Evolutionary conservation across 2,888 invertebrate species (phyloP).

Genomic region (Lepidocyrtoides sp.): DNA sequence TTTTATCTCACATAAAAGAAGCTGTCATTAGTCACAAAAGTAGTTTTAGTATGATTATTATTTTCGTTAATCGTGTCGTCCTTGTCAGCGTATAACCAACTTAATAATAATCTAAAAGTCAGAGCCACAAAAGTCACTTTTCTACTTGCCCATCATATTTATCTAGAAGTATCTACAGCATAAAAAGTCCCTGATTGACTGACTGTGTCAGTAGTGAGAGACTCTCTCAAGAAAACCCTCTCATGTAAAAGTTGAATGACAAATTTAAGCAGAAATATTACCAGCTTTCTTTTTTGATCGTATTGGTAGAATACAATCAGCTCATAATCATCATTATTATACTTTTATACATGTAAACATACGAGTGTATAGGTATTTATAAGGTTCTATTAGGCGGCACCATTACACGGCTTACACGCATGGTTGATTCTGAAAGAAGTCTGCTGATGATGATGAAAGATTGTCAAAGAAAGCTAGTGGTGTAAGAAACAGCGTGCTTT

Average conservation of each 20-base stretch:
- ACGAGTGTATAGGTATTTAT: neutral
- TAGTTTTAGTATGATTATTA: neutral
- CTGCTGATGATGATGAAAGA: constrained; percentile 40
- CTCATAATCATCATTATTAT: neutral
- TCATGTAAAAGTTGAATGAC: too few species aligned
- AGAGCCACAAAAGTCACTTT: neutral
- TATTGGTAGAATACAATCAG: neutral
- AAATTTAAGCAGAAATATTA: too few species aligned
- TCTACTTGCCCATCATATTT: too few species aligned
- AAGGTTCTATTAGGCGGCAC: neutral
- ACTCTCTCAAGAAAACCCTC: neutral
- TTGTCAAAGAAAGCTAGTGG: constrained; percentile 50
- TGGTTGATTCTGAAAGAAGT: constrained; percentile 38
- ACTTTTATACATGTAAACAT: neutral
- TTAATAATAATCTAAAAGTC: neutral
- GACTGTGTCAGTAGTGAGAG: neutral
- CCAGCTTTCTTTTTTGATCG: too few species aligned
- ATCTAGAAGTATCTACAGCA: neutral
- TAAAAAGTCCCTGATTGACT: neutral
- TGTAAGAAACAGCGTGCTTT: constrained; percentile 45
- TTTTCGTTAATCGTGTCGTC: neutral
- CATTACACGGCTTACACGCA: constrained; percentile 8
- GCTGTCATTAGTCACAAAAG: too few species aligned
- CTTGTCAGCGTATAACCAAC: neutral
- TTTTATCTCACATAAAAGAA: too few species aligned